These are phyloP conservation scores for Triplophysa tibetana DNA, from an alignment of 2,113 vertebrate species.

Conservation along the genomic window DNA sequence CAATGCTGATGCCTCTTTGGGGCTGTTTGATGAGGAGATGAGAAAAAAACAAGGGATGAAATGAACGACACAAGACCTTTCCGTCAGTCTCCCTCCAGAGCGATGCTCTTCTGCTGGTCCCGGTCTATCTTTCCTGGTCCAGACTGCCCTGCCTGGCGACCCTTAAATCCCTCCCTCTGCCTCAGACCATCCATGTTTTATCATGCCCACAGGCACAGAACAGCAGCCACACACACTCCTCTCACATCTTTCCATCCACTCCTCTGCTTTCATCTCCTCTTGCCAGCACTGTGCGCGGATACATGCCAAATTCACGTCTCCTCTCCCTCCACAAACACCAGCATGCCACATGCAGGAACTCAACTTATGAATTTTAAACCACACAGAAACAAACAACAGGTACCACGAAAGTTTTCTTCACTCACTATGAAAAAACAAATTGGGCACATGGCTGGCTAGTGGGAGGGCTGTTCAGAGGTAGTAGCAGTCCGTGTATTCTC, in stretches of 20 bases:
- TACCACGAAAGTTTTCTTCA: background rate
- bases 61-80: slow-evolving; percentile 27
- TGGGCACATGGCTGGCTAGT: background rate
- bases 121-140: slow-evolving; percentile 35
- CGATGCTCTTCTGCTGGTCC: background rate
- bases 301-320: slow-evolving; percentile 15
- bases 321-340: background rate
- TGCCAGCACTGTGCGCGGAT: background rate
- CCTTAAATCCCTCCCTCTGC: slow-evolving; percentile 36
- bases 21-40: slow-evolving; percentile 40
- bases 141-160: slow-evolving; percentile 15
- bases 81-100: slow-evolving; percentile 38
- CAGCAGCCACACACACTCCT: background rate
- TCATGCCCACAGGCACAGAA: slow-evolving; percentile 38
- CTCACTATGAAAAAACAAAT: background rate
- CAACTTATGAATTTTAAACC: background rate
- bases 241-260: slow-evolving; percentile 8
- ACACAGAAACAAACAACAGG: background rate
- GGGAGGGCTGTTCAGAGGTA: background rate
- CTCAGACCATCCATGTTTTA: slow-evolving; percentile 39
- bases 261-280: slow-evolving; percentile 14
- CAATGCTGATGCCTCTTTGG: slow-evolving; percentile 34
- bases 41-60: slow-evolving; percentile 36
- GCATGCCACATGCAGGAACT: background rate
- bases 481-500: background rate